A percentile compares a stretch with the other conserved stretches of the same genome.
phyloP scores from a whole-genome alignment of 2,113 vertebrate species.

The Cervus canadensis region DNA sequence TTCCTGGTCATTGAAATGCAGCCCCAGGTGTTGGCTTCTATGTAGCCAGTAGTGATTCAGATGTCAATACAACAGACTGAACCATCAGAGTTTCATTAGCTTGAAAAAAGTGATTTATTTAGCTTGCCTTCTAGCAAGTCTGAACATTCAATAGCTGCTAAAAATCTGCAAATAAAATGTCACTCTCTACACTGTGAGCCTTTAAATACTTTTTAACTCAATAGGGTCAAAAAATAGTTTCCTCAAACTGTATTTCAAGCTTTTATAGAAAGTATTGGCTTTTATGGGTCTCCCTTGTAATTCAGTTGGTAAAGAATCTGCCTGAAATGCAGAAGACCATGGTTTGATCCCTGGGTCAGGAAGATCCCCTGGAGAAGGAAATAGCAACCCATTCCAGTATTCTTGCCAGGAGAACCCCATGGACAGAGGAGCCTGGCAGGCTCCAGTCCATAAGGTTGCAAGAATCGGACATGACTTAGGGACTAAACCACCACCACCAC shows the following conservation, averaged over 20 bases:
- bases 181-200: not conserved
- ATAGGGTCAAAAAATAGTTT: not conserved
- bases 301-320: not conserved
- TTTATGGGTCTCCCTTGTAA: not conserved
- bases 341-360: not conserved
- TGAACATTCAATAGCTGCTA: not conserved
- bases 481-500: not conserved
- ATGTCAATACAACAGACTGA: not conserved
- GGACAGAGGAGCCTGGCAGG: not conserved
- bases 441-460: not conserved
- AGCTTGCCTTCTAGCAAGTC: not conserved
- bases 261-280: not conserved
- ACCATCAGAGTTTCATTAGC: not conserved
- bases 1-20: not conserved
- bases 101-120: not conserved
- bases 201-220: not conserved
- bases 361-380: not conserved
- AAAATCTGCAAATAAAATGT: not conserved
- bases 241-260: not conserved
- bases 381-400: not conserved
- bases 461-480: not conserved
- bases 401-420: not conserved
- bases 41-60: not conserved
- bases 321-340: not conserved
- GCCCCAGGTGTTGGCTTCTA: not conserved